Evolutionary conservation across 2,888 invertebrate species (phyloP).

Genomic region (Thymelicus lineola): DNA sequence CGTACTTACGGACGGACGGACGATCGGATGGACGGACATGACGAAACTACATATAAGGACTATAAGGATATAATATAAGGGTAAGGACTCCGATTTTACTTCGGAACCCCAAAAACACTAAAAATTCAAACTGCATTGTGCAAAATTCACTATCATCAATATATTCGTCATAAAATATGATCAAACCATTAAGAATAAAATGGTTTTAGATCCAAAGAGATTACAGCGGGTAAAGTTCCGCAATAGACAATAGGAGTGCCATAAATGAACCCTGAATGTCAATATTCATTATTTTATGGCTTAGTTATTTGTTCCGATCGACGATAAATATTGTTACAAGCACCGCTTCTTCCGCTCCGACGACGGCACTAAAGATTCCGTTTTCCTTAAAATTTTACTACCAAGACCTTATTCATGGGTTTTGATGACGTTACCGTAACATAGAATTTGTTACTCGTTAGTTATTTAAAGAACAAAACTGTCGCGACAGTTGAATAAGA

Average conservation of each 20-base stretch:
- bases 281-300: slow-evolving; percentile 51
- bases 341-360: slow-evolving; percentile 51
- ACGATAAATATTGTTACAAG: slow-evolving; percentile 55
- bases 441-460: slow-evolving; percentile 40
- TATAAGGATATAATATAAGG: too few relatives aligned
- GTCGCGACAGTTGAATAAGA: too few relatives aligned
- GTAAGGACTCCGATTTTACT: too few relatives aligned
- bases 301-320: slow-evolving; percentile 53
- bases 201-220: slow-evolving; percentile 1
- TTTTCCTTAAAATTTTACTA: slow-evolving; percentile 35
- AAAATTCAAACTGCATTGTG: background rate
- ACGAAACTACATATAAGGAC: too few relatives aligned
- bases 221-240: slow-evolving; percentile 12
- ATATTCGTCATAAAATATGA: background rate
- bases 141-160: background rate
- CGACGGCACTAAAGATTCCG: slow-evolving; percentile 47
- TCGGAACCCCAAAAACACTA: background rate
- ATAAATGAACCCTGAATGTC: slow-evolving; percentile 28
- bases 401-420: slow-evolving; percentile 20
- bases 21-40: too few relatives aligned
- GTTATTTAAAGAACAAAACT: too few relatives aligned
- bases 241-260: slow-evolving; percentile 13
- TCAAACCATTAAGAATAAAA: background rate
- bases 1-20: too few relatives aligned
- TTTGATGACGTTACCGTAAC: slow-evolving; percentile 39